Conservation (phyloP, 2,113 vertebrate genomes). For the Phaetusa simplex region DNA sequence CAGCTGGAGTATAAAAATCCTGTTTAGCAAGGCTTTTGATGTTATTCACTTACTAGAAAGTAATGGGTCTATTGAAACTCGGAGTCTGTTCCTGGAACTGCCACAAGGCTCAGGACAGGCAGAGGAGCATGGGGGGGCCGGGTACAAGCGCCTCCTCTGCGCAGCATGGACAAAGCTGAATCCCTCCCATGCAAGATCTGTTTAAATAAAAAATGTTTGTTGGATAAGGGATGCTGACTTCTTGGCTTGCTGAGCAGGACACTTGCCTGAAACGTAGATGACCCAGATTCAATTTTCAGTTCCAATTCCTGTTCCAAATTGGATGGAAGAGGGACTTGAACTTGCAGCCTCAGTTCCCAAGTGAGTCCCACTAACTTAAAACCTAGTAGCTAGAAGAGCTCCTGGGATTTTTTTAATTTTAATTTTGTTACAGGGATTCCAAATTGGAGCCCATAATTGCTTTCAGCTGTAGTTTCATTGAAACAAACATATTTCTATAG, state of each 20-base stretch:
- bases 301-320: neutral
- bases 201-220: neutral
- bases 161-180: neutral
- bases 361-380: neutral
- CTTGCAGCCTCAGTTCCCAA: neutral
- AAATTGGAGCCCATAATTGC: constrained; percentile 10
- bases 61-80: neutral
- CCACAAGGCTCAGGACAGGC: neutral
- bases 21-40: neutral
- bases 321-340: neutral
- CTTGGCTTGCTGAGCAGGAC: neutral
- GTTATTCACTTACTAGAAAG: neutral
- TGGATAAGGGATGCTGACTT: neutral
- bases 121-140: rapidly evolving
- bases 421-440: constrained; percentile 24
- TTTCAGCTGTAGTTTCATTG: constrained; percentile 57
- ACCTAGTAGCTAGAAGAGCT: neutral
- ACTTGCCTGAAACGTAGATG: constrained; percentile 17
- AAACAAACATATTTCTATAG: constrained; percentile 28
- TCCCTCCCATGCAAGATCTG: neutral
- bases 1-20: neutral
- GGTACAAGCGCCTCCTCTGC: neutral
- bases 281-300: neutral
- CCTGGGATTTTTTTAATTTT: neutral
- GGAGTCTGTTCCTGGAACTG: neutral